Evolutionary conservation across 2,113 vertebrate species (phyloP), one percentile per base, ranked within the genome.

Genomic region (Macrotus californicus): DNA sequence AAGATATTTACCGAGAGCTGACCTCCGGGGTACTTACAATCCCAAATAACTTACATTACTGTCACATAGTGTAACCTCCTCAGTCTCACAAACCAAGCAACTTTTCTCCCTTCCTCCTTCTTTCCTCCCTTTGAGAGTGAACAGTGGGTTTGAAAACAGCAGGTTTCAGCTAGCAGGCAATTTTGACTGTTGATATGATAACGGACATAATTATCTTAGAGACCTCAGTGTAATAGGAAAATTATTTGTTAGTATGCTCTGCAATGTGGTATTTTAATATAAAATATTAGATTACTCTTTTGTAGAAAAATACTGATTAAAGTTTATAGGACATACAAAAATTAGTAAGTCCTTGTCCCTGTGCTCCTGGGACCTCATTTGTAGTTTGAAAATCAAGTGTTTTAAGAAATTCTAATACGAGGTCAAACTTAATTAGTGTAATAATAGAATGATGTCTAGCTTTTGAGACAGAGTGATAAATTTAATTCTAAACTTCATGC

Each of bases 231-330:
- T 75, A 52, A 64, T 50, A 52, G 6, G 34, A 79, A 79, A 85
- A 21, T 91, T 73, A 39, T 56, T 94, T 87, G 69, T 84, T n/a
- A 64, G 69, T 72, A 34, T 48, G 12, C 56, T 76, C 12, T 50
- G 6, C 43, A 52, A n/a, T 92, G 48, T 89, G 82, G 29, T 54
- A 66, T 61, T 11, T 64, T 52, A 66, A 75, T 56, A 34, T 75
- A 66, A 82, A 91, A 43, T 77, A 43, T 77, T 90, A 46, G 83
- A 56, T 77, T 77, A 36, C 22, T 82, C 50, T 48, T 54, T 1
- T 82, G 26, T 39, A 85, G 54, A 66, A 95, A 92, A 86, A 81
- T 86, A 48, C 34, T 89, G 41, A 73, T 92, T 48, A 72, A 83
- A 80, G 75, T 89, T 48, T 66, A 50, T 46, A 52, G 87, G 15